Evolutionary conservation across 2,888 invertebrate species (phyloP).

Genomic region (Caenorhabditis sp.): DNA sequence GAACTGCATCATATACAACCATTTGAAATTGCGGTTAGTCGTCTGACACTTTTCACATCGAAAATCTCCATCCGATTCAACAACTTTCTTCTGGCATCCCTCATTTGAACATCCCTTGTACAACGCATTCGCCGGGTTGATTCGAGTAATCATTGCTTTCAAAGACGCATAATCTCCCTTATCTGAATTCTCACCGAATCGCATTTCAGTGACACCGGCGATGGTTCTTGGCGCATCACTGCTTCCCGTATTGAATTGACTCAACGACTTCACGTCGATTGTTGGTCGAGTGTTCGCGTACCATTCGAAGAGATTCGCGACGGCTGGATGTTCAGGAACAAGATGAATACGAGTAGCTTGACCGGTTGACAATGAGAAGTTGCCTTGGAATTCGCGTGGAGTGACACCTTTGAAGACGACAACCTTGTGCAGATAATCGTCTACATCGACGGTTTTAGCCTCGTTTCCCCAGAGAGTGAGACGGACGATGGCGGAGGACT

Average conservation of each 20-base stretch:
- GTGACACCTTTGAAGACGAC: slow-evolving; percentile 85
- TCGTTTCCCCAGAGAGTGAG: slow-evolving; percentile 89
- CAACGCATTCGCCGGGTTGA: slow-evolving; percentile 83
- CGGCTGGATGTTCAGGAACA: slow-evolving; percentile 89
- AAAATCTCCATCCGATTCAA: slow-evolving; percentile 89
- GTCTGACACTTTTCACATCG: slow-evolving; percentile 93
- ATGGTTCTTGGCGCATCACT: slow-evolving; percentile 21
- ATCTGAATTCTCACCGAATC: slow-evolving; percentile 71
- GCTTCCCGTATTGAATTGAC: slow-evolving; percentile 10
- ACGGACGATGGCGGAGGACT: slow-evolving; percentile 80
- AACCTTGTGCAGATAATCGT: slow-evolving; percentile 78
- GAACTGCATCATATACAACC: slow-evolving; percentile 75
- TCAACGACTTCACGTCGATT: slow-evolving; percentile 43
- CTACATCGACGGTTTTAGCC: slow-evolving; percentile 77
- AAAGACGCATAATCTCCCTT: slow-evolving; percentile 80
- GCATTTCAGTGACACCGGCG: slow-evolving; percentile 32
- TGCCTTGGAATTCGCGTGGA: slow-evolving; percentile 87
- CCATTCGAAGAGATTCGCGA: slow-evolving; percentile 88
- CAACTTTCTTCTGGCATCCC: slow-evolving; percentile 89
- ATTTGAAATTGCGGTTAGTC: slow-evolving; percentile 83
- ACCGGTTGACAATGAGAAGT: slow-evolving; percentile 71
- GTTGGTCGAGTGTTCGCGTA: slow-evolving; percentile 78
- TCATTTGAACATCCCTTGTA: slow-evolving; percentile 90
- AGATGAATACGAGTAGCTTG: slow-evolving; percentile 76
- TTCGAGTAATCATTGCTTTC: slow-evolving; percentile 82